Percentiles rank a stretch among this genome's conserved stretches.
phyloP scores from a whole-genome alignment of 2,113 vertebrate species.

The Apodemus sylvaticus region DNA sequence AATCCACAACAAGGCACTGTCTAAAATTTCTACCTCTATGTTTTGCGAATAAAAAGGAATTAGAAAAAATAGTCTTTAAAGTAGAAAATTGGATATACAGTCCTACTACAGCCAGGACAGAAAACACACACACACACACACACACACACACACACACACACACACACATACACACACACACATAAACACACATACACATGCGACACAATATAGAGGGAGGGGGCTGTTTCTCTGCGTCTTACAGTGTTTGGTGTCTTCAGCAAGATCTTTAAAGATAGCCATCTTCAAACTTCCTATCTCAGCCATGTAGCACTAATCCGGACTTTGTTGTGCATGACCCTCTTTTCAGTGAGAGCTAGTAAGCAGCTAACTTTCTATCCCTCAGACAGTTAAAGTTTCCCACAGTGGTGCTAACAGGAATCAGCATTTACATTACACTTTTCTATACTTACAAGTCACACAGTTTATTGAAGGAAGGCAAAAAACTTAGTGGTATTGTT shows the following conservation, averaged over 20 bases:
- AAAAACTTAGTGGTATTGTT: neutral
- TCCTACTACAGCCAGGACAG: neutral
- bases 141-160: neutral
- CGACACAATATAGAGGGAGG: neutral
- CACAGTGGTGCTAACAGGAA: neutral
- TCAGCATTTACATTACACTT: neutral
- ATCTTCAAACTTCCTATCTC: neutral
- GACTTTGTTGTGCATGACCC: rapidly evolving
- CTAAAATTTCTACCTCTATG: neutral
- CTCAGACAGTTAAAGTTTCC: neutral
- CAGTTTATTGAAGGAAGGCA: neutral
- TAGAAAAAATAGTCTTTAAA: neutral
- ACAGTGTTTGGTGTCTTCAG: neutral
- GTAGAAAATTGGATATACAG: neutral
- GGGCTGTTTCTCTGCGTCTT: neutral
- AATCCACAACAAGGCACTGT: neutral
- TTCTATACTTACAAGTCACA: neutral
- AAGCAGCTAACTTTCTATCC: neutral
- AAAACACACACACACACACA: no score
- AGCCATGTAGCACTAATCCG: neutral
- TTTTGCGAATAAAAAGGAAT: neutral
- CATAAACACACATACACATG: constrained; percentile 13
- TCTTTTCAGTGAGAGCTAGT: neutral
- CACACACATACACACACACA: constrained; percentile 55
- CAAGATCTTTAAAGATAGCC: neutral